phyloP scores from a whole-genome alignment of 2,113 vertebrate genomes.

The Thunnus thynnus region DNA sequence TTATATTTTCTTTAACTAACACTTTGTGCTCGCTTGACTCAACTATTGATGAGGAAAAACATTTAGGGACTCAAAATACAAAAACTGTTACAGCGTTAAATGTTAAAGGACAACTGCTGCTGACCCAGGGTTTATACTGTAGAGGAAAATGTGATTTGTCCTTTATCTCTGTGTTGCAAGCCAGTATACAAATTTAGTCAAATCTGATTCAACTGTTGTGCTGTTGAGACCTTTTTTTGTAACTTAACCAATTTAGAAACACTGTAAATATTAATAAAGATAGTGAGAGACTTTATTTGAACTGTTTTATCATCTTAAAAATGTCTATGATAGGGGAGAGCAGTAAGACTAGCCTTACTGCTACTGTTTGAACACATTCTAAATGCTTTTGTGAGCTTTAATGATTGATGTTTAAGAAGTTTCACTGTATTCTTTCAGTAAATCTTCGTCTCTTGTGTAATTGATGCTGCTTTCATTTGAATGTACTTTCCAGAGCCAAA shows the following conservation, averaged over 20 bases:
- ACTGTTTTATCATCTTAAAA: background rate
- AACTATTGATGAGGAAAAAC: background rate
- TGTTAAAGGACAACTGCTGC: background rate
- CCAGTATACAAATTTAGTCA: background rate
- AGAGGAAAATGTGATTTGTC: background rate
- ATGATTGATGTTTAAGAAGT: too few species aligned
- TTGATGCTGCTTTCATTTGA: too few species aligned
- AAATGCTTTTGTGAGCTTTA: too few species aligned
- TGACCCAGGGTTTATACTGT: background rate
- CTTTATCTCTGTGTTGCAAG: background rate
- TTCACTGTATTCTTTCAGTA: too few species aligned
- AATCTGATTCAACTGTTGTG: slow-evolving; percentile 7
- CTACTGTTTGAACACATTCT: too few species aligned
- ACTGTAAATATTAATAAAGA: background rate
- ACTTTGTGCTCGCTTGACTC: background rate
- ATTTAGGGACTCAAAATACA: background rate
- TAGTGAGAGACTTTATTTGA: background rate
- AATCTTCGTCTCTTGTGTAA: too few species aligned
- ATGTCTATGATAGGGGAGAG: too few species aligned
- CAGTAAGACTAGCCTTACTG: too few species aligned
- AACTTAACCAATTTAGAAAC: background rate
- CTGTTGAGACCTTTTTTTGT: background rate
- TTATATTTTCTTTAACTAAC: background rate
- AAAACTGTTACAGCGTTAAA: background rate
- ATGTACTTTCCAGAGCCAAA: too few species aligned